Evolutionary conservation across 2,797 vertebrate genomes (phyloP).

Genomic region (Odontamblyopus lacepedii): DNA sequence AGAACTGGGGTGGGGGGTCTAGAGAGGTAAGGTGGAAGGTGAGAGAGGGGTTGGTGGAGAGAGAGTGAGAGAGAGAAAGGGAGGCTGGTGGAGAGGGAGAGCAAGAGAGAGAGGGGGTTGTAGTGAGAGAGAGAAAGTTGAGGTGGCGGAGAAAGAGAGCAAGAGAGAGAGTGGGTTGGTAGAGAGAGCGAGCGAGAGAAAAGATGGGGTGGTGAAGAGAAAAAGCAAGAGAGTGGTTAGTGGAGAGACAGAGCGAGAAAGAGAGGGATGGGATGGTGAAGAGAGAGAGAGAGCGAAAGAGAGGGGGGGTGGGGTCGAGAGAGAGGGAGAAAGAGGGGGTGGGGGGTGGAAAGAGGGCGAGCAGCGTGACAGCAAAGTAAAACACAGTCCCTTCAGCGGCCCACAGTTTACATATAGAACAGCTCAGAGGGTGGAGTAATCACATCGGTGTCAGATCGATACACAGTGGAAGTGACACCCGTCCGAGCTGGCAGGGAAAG

Average conservation of each 20-base stretch:
- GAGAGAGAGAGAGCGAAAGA: neutral
- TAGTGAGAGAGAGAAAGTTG: neutral
- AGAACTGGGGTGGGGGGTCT: too few species aligned
- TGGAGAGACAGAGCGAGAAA: conserved; percentile 11
- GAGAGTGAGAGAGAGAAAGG: conserved; percentile 9
- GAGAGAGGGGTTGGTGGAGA: conserved; percentile 1
- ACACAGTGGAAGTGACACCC: conserved; percentile 38
- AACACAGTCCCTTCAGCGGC: conserved; percentile 39
- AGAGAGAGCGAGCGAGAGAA: conserved; percentile 14
- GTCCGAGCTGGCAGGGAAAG: conserved; percentile 2
- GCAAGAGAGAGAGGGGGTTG: neutral
- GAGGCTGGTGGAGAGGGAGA: neutral
- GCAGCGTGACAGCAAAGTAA: conserved; percentile 40
- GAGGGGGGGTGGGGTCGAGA: neutral
- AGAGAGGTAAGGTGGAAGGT: neutral
- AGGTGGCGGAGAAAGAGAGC: neutral
- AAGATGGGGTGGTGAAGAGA: neutral
- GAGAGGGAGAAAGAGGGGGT: neutral
- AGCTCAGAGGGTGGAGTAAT: conserved; percentile 42
- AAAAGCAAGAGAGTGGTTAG: too few species aligned
- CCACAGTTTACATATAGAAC: conserved; percentile 38
- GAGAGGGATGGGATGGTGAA: conserved; percentile 1
- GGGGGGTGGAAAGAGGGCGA: conserved; percentile 10
- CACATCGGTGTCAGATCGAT: conserved; percentile 43
- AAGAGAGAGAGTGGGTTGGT: neutral